These are phyloP conservation scores for Eudyptes chrysolophus DNA, from an alignment of 2,113 vertebrate species.

Conservation along the genomic window DNA sequence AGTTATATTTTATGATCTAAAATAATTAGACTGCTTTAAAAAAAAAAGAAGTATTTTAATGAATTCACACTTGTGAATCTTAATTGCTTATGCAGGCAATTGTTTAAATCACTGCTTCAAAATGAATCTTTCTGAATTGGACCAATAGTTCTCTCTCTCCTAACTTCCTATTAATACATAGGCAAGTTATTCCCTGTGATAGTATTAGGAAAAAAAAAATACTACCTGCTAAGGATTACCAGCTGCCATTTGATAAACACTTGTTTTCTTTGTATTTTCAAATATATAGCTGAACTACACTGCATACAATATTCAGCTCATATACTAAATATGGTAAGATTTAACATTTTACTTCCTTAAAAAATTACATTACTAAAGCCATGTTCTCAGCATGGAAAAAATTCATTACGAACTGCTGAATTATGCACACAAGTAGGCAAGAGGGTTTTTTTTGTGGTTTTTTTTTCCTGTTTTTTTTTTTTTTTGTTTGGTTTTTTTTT, in stretches of 20 bases:
- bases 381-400: background rate
- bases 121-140: background rate
- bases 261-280: background rate
- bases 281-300: background rate
- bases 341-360: background rate
- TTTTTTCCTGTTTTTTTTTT: background rate
- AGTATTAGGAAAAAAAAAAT: background rate
- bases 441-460: background rate
- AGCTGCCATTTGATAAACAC: background rate
- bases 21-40: background rate
- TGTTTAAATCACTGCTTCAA: background rate
- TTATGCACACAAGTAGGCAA: constrained; percentile 37
- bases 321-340: background rate
- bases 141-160: background rate
- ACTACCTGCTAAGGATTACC: background rate
- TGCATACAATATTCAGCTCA: background rate
- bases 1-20: background rate
- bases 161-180: constrained; percentile 2
- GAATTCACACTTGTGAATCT: background rate
- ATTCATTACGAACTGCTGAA: background rate
- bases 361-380: background rate
- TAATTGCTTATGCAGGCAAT: background rate
- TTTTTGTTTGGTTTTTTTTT: background rate
- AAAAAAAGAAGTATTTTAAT: background rate
- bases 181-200: background rate